A percentile compares a stretch with the other conserved stretches of the same genome.
These are phyloP conservation scores for Camponotus pennsylvanicus DNA, from an alignment of 1,140 invertebrate species.

Conservation along the genomic window DNA sequence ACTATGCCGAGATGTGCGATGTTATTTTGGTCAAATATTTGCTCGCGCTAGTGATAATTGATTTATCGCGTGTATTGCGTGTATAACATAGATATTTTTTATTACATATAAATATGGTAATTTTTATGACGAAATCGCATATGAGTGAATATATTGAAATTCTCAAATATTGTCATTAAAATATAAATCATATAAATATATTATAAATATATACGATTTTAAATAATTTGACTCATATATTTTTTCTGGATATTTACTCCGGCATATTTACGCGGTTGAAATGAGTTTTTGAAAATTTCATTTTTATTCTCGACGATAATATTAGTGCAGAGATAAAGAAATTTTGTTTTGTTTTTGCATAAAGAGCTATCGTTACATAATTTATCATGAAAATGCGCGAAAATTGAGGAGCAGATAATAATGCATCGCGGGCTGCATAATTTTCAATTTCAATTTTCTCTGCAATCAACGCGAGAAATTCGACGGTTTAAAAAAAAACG, in stretches of 20 bases:
- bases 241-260: background rate
- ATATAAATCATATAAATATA: background rate
- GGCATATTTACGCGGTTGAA: background rate
- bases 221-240: slow-evolving; percentile 4
- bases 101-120: background rate
- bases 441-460: slow-evolving; percentile 37
- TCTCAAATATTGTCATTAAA: background rate
- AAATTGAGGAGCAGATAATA: slow-evolving; percentile 4
- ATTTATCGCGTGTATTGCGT: background rate
- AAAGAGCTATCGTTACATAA: background rate
- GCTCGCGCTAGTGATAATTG: background rate
- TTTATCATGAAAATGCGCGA: slow-evolving; percentile 1
- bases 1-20: background rate
- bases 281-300: background rate
- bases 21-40: slow-evolving; percentile 31
- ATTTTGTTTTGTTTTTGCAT: background rate
- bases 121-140: background rate
- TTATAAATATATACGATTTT: too few species aligned
- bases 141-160: background rate
- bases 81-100: background rate
- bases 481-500: background rate
- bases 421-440: slow-evolving; percentile 9
- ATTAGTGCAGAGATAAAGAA: background rate
- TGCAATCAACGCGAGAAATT: slow-evolving; percentile 39
- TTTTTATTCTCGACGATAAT: background rate